A percentile compares a stretch with the other conserved stretches of the same genome.
Evolutionary conservation across 2,113 vertebrate genomes (phyloP).

Genomic region (Piaya cayana): DNA sequence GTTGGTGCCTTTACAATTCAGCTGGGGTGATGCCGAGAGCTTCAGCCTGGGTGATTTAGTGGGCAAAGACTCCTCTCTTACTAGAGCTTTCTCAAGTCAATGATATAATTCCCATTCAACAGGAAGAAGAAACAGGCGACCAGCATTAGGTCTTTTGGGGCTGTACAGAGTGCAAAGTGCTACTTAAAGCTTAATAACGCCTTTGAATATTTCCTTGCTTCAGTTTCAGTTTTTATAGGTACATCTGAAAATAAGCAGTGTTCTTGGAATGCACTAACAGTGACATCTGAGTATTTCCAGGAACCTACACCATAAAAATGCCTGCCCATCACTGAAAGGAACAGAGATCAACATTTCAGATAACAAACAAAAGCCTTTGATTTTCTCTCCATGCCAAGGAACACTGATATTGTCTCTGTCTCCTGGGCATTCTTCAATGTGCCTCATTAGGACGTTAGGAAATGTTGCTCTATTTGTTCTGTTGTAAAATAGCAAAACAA

Average conservation of each 20-base stretch:
- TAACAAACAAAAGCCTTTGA: constrained; percentile 59
- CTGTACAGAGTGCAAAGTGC: neutral
- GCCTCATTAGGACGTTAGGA: constrained; percentile 45
- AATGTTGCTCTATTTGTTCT: constrained; percentile 39
- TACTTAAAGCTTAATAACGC: neutral
- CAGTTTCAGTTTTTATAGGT: constrained; percentile 2
- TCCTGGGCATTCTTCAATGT: constrained; percentile 52
- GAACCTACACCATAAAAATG: constrained; percentile 28
- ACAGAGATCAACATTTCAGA: constrained; percentile 47
- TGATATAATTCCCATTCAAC: neutral
- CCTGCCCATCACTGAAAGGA: constrained; percentile 4
- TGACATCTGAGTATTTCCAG: constrained; percentile 56
- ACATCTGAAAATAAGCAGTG: constrained; percentile 20
- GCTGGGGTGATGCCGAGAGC: neutral
- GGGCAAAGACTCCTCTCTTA: neutral
- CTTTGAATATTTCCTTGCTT: neutral
- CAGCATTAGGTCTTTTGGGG: neutral
- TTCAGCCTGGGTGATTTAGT: neutral
- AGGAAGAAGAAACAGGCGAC: neutral
- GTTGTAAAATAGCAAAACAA: constrained; percentile 41
- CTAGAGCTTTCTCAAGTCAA: neutral
- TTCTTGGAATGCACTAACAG: neutral
- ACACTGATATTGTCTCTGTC: constrained; percentile 45
- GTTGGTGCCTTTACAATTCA: neutral
- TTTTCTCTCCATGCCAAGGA: constrained; percentile 39